Evolutionary conservation across 2,888 invertebrate genomes (phyloP).

Genomic region (Drosophila emarginata): DNA sequence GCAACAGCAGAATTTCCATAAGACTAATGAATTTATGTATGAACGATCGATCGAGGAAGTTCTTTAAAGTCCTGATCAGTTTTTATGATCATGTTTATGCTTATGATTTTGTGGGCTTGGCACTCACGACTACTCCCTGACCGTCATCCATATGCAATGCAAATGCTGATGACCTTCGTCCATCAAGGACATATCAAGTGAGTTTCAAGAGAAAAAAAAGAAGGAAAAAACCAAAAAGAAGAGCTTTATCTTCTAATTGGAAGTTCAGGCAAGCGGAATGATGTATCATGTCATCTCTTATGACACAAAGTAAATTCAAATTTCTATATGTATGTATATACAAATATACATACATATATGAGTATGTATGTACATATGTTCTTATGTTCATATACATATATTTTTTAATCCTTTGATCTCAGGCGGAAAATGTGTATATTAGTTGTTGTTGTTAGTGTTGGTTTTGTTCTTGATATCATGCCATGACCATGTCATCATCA

Average conservation of each 20-base stretch:
- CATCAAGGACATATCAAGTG: conserved; percentile 55
- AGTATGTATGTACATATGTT: not conserved
- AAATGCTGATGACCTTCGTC: conserved; percentile 70
- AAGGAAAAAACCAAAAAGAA: not conserved
- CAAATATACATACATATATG: not conserved
- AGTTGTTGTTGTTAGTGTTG: conserved; percentile 25
- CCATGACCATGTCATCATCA: conserved; percentile 66
- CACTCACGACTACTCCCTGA: conserved; percentile 53
- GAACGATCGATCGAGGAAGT: conserved; percentile 39
- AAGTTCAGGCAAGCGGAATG: conserved; percentile 64
- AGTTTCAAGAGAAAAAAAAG: not conserved
- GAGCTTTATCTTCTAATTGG: conserved; percentile 45
- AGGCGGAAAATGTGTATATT: conserved; percentile 70
- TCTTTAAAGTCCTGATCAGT: conserved; percentile 35
- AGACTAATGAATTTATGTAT: conserved; percentile 66
- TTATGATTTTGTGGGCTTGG: conserved; percentile 67
- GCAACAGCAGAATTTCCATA: conserved; percentile 30
- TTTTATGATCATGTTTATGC: conserved; percentile 57
- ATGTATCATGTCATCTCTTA: conserved; percentile 52
- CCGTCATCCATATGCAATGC: conserved; percentile 41
- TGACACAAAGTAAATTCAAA: conserved; percentile 38
- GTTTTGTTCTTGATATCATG: conserved; percentile 39
- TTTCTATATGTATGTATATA: not conserved
- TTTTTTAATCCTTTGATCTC: conserved; percentile 66
- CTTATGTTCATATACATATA: conserved; percentile 25